Conservation (phyloP, 2,888 invertebrate species). For the Drosophila borborema region DNA sequence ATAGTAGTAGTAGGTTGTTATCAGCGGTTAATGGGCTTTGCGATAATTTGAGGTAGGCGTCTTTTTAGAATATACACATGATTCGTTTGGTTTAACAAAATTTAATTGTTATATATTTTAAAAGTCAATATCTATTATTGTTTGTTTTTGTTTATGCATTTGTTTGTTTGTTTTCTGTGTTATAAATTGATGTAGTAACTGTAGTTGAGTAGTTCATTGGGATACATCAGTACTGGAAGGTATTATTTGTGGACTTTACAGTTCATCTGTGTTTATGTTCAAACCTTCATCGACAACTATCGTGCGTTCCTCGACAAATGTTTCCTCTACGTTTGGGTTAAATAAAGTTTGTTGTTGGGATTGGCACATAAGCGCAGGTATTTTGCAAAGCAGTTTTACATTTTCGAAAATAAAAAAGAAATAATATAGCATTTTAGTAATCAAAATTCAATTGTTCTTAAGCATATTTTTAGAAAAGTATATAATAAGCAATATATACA, state of each 20-base stretch:
- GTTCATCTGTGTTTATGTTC: conserved; percentile 82
- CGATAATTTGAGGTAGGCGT: conserved; percentile 46
- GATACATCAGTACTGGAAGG: conserved; percentile 63
- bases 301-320: conserved; percentile 84
- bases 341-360: conserved; percentile 47
- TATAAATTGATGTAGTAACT: conserved; percentile 58
- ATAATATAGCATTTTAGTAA: conserved; percentile 52
- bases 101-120: conserved; percentile 71
- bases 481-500: background rate
- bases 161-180: conserved; percentile 41
- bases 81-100: conserved; percentile 68
- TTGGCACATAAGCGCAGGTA: conserved; percentile 68
- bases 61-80: conserved; percentile 79
- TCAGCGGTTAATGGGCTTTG: conserved; percentile 60
- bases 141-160: conserved; percentile 47
- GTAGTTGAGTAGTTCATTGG: conserved; percentile 71
- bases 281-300: conserved; percentile 85
- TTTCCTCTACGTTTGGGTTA: conserved; percentile 81
- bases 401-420: conserved; percentile 64
- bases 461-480: conserved; percentile 8
- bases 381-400: conserved; percentile 67
- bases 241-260: conserved; percentile 68
- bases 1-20: conserved; percentile 51
- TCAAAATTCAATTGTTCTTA: conserved; percentile 30
- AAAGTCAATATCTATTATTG: conserved; percentile 74